Percentiles rank a stretch among this genome's conserved stretches.
These are phyloP conservation scores for Muscicapa comitata DNA, from an alignment of 2,797 vertebrate genomes.

Conservation along the genomic window DNA sequence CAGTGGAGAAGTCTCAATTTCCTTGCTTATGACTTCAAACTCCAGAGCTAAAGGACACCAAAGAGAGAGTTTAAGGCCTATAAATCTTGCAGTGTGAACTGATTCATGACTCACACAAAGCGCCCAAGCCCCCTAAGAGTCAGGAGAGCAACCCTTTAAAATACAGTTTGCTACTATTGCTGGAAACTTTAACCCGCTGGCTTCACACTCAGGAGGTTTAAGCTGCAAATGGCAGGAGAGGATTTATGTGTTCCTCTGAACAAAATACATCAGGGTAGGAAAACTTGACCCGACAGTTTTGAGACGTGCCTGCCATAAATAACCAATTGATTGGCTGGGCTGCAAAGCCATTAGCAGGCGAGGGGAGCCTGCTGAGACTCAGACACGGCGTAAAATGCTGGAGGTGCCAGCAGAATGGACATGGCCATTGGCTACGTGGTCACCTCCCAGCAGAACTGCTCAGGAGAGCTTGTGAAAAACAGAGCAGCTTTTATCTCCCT, in stretches of 20 bases:
- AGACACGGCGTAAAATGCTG: neutral
- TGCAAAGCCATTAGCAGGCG: slow-evolving; percentile 18
- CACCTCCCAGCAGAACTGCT: neutral
- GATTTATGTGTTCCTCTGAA: slow-evolving; percentile 46
- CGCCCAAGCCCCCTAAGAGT: neutral
- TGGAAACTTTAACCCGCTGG: slow-evolving; percentile 29
- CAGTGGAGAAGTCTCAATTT: neutral
- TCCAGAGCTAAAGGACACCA: neutral
- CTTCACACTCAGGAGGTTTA: slow-evolving; percentile 47
- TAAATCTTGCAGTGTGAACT: neutral
- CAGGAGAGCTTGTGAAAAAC: neutral
- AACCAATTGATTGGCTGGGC: slow-evolving; percentile 39
- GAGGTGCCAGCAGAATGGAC: slow-evolving; percentile 39
- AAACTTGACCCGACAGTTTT: slow-evolving; percentile 36
- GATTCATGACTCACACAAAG: slow-evolving; percentile 31
- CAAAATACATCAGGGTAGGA: slow-evolving; percentile 31
- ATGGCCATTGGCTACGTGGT: neutral
- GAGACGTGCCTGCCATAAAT: slow-evolving; percentile 37
- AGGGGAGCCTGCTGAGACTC: slow-evolving; percentile 21
- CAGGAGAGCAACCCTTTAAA: slow-evolving; percentile 7
- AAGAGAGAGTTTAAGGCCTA: neutral
- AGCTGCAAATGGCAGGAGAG: slow-evolving; percentile 47
- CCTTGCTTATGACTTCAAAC: neutral
- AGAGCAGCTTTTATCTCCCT: neutral
- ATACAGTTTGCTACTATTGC: neutral